Base-by-base conservation (phyloP, 2,113 vertebrate genomes). In the Pelobates fuscus region DNA sequence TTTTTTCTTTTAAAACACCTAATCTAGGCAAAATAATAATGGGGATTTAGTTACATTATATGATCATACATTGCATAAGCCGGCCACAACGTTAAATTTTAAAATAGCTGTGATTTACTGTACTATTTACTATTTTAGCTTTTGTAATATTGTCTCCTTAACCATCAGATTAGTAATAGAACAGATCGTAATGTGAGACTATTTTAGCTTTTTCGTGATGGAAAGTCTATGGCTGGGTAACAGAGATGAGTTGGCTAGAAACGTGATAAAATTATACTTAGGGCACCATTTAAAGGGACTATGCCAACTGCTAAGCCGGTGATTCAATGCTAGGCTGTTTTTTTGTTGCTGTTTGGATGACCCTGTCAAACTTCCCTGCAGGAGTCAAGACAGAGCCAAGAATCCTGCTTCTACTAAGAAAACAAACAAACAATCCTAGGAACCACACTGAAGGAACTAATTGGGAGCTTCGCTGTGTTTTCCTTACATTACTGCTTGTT, bases 311-410 rank as follows among this genome's bases (percentile, higher is more conserved):
- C 65, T 72, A 72, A 54, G 59, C 59, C 68, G 65, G 73, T 68
- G 41, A 77, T 77, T 77, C 65, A 77, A 77, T 49, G 64, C 73
- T 44, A 2, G 0, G 17, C 64, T 77, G 73, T 77, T 77, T 77
- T 77, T 77, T 77, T 68, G 55, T 77, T 77, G 64, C 65, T 52
- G 65, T 61, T 77, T 77, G 24, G 21, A 41, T 74, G 72, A 76
- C 72, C 72, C 72, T 76, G 72, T 76, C 72, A 67, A 44, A 67
- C 46, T 60, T 67, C 63, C 58, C 63, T 67, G 54, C 72, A 60
- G 64, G 72, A 76, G 73, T 41, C 68, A 61, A 67, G 64, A 37
- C 73, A 67, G 72, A 60, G 64, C 65, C 63, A 75, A 54, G 52
- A 76, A 76, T 76, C 54, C 21, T 55, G 20, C 72, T 32, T 66